Percentiles rank a stretch among this genome's conserved stretches.
These are phyloP conservation scores for Staurois parvus DNA, from an alignment of 2,797 vertebrate species.

Conservation along the genomic window DNA sequence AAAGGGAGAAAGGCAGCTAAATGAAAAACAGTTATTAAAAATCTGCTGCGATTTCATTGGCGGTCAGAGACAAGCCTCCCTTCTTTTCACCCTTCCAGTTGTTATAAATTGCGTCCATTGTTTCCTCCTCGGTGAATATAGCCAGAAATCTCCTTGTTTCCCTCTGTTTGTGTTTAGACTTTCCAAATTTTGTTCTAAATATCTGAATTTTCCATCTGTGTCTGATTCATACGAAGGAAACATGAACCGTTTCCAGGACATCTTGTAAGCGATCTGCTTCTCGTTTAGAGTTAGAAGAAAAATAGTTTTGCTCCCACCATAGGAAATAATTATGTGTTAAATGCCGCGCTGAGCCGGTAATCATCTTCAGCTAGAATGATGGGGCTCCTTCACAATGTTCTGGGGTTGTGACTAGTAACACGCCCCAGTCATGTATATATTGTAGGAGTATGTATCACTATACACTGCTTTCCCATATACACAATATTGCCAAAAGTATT, in stretches of 20 bases:
- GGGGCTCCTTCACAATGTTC: background rate
- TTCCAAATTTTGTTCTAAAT: constrained; percentile 17
- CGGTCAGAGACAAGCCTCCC: no score
- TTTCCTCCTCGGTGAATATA: background rate
- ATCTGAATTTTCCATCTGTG: constrained; percentile 22
- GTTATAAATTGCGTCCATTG: background rate
- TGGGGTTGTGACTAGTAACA: no score
- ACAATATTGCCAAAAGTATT: no score
- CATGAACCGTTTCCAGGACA: background rate
- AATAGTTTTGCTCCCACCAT: background rate
- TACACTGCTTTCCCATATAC: no score
- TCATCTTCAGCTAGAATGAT: background rate
- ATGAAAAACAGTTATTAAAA: no score
- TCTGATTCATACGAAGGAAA: constrained; percentile 26
- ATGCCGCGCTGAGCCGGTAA: background rate
- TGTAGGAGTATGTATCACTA: no score
- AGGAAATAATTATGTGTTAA: background rate
- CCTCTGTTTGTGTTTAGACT: constrained; percentile 3
- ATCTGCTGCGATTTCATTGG: no score
- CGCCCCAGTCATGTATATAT: no score
- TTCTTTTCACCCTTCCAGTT: no score
- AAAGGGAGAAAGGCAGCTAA: no score
- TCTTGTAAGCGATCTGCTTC: constrained; percentile 2
- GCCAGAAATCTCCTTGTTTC: background rate
- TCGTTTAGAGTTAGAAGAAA: background rate